phyloP scores from a whole-genome alignment of 2,113 vertebrate species.

The Acrocephalus arundinaceus region DNA sequence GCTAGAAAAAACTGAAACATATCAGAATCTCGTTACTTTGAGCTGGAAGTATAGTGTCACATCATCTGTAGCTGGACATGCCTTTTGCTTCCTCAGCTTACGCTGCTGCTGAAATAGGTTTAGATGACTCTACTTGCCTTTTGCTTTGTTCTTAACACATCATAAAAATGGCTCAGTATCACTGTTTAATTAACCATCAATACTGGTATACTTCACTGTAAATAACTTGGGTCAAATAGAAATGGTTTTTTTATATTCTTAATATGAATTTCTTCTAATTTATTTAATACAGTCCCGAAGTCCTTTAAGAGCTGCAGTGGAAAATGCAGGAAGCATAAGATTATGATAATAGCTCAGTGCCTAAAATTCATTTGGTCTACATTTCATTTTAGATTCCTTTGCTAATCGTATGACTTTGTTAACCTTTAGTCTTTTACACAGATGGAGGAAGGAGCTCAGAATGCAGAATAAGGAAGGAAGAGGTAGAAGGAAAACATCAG shows the following conservation, averaged over 20 bases:
- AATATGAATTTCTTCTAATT: neutral
- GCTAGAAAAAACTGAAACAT: neutral
- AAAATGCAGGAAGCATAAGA: neutral
- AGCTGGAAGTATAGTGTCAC: neutral
- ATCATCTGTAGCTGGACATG: neutral
- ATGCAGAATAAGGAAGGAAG: neutral
- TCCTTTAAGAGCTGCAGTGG: neutral
- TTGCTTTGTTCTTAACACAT: neutral
- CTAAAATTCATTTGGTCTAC: neutral
- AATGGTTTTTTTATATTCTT: fast-evolving
- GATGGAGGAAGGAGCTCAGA: neutral
- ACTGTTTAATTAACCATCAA: neutral
- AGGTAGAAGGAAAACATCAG: neutral
- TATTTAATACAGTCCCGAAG: neutral
- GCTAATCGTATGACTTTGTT: neutral
- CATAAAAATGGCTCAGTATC: neutral
- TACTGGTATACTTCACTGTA: neutral
- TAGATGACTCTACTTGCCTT: neutral
- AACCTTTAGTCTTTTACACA: neutral
- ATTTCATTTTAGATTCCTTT: neutral
- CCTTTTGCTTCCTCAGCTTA: neutral
- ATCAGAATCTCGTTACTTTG: neutral
- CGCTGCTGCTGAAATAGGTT: neutral
- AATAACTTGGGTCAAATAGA: neutral
- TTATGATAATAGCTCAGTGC: neutral